Conservation (phyloP, 2,113 vertebrate species). For the Triplophysa siluroides region DNA sequence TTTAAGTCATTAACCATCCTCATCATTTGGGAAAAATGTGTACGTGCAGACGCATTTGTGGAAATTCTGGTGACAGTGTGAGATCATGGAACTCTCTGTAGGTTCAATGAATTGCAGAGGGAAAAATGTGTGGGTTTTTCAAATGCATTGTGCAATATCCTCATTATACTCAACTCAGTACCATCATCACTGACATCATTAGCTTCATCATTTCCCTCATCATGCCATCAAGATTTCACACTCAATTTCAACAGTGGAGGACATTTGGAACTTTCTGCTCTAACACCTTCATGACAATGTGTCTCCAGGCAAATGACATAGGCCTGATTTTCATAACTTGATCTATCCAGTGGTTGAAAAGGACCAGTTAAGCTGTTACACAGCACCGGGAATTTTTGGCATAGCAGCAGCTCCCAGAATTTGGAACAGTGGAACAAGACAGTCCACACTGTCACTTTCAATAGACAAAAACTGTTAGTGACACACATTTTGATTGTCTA, state of each 20-base stretch:
- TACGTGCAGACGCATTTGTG: neutral
- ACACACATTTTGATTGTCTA: too few species aligned
- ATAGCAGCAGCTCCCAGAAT: too few species aligned
- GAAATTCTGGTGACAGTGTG: constrained; percentile 8
- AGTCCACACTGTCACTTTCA: too few species aligned
- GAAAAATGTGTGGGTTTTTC: constrained; percentile 10
- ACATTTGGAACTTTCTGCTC: neutral
- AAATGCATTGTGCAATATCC: neutral
- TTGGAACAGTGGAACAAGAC: too few species aligned
- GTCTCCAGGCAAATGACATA: neutral
- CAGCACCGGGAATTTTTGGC: too few species aligned
- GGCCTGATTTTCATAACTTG: neutral
- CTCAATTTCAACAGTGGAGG: neutral
- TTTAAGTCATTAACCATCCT: neutral
- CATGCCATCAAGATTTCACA: neutral
- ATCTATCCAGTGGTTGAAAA: too few species aligned
- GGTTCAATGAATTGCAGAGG: neutral
- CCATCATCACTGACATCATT: neutral
- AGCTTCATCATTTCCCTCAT: constrained; percentile 1
- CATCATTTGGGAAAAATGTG: neutral
- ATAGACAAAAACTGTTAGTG: too few species aligned
- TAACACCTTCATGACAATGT: neutral
- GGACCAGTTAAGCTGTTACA: too few species aligned
- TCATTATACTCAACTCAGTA: neutral
- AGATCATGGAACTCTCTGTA: constrained; percentile 23